A percentile compares a stretch with the other conserved stretches of the same genome.
phyloP scores from a whole-genome alignment of 2,888 invertebrate genomes.

The Malachius bipustulatus region DNA sequence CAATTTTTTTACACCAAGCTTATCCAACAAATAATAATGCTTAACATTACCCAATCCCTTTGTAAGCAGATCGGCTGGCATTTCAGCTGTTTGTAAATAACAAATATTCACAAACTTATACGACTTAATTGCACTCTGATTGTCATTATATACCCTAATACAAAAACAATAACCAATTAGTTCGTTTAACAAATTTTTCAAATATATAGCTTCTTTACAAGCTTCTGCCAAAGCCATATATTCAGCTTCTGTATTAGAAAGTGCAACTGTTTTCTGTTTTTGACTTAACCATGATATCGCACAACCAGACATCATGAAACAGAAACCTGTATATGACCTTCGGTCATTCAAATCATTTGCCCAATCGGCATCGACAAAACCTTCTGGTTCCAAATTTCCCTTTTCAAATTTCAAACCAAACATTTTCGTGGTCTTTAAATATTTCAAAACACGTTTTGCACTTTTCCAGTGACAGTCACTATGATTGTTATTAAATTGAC shows the following conservation, averaged over 20 bases:
- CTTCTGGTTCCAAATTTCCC: conserved; percentile 11
- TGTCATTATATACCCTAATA: conserved; percentile 10
- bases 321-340: conserved; percentile 31
- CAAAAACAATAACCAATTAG: conserved; percentile 1
- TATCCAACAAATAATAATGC: no score
- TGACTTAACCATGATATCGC: conserved; percentile 24
- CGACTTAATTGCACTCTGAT: conserved; percentile 11
- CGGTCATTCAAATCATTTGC: conserved; percentile 21
- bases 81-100: conserved; percentile 9
- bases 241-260: conserved; percentile 25
- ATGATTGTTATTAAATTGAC: conserved; percentile 16
- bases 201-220: conserved; percentile 19
- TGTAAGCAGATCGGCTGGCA: no score
- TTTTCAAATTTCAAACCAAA: conserved; percentile 17
- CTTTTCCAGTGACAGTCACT: conserved; percentile 16
- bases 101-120: conserved; percentile 7
- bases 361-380: conserved; percentile 24
- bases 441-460: conserved; percentile 19
- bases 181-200: conserved; percentile 4
- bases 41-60: no score
- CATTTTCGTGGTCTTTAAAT: conserved; percentile 17
- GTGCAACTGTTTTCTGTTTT: conserved; percentile 26
- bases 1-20: no score
- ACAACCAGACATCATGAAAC: conserved; percentile 20
- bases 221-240: conserved; percentile 24